Percentiles rank a stretch among this genome's conserved stretches.
Evolutionary conservation across 2,888 invertebrate genomes (phyloP).

Genomic region (Tyria jacobaeae): DNA sequence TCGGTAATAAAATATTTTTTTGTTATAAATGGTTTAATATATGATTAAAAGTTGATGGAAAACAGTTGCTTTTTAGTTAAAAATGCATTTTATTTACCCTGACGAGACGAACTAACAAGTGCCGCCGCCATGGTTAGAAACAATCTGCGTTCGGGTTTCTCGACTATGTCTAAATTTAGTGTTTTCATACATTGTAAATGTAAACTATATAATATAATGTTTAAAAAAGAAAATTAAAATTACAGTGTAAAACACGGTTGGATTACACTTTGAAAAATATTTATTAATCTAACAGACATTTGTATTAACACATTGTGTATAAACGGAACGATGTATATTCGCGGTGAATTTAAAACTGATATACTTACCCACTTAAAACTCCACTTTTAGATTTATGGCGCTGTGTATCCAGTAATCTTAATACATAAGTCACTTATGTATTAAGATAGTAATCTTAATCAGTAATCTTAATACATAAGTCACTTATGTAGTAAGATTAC

Average conservation of each 20-base stretch:
- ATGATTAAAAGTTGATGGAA: slow-evolving; percentile 20
- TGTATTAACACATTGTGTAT: not conserved
- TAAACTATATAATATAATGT: not conserved
- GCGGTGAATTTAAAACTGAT: not conserved
- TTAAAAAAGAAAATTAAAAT: not conserved
- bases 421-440: no score
- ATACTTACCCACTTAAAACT: not conserved
- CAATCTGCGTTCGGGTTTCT: slow-evolving; percentile 54
- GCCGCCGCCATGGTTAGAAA: slow-evolving; percentile 79
- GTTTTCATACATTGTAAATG: not conserved
- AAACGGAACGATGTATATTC: slow-evolving; percentile 21
- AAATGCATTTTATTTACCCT: slow-evolving; percentile 79
- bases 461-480: no score
- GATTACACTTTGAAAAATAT: not conserved
- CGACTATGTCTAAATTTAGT: not conserved
- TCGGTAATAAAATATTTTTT: slow-evolving; percentile 19
- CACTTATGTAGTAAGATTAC: no score
- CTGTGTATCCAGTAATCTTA: no score
- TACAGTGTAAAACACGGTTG: not conserved
- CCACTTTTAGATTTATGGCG: no score
- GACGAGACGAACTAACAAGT: slow-evolving; percentile 85
- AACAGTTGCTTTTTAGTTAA: slow-evolving; percentile 40
- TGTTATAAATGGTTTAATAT: slow-evolving; percentile 22
- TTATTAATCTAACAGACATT: not conserved
- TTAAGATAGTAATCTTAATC: no score